Conservation (phyloP, 2,797 vertebrate genomes). For the Scomberomorus guttatus region DNA sequence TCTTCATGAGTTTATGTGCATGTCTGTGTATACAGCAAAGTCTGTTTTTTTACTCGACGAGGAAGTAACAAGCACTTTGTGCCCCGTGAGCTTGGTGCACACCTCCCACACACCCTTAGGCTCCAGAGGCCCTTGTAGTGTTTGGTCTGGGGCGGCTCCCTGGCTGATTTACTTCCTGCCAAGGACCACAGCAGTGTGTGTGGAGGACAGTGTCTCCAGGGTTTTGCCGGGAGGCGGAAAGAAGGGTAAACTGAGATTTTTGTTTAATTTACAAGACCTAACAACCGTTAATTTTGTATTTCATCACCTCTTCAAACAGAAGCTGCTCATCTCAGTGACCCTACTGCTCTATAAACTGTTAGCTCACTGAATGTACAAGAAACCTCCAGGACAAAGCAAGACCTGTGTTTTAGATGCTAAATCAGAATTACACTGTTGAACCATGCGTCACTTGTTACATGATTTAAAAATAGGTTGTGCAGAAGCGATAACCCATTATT, state of each 20-base stretch:
- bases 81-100: conserved; percentile 66
- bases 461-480: conserved; percentile 54
- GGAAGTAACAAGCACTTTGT: conserved; percentile 71
- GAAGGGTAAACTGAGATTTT: conserved; percentile 61
- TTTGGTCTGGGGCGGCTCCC: conserved; percentile 78
- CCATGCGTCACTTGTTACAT: conserved; percentile 28
- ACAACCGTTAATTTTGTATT: conserved; percentile 38
- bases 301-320: conserved; percentile 43
- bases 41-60: conserved; percentile 76
- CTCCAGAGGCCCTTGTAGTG: conserved; percentile 73
- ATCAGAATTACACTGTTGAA: conserved; percentile 7
- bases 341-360: background rate
- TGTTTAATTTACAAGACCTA: conserved; percentile 59
- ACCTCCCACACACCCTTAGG: conserved; percentile 78
- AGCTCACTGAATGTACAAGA: background rate
- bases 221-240: conserved; percentile 61
- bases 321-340: conserved; percentile 17
- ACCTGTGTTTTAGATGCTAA: conserved; percentile 8
- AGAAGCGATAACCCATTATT: conserved; percentile 66
- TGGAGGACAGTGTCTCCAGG: conserved; percentile 63
- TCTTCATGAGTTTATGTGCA: conserved; percentile 54
- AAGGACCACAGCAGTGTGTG: conserved; percentile 59
- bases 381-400: conserved; percentile 2
- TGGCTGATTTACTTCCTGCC: conserved; percentile 80
- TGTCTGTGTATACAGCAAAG: conserved; percentile 62